A percentile compares a stretch with the other conserved stretches of the same genome.
phyloP scores from a whole-genome alignment of 2,113 vertebrate species.

The Corythornis madagascariensis region DNA sequence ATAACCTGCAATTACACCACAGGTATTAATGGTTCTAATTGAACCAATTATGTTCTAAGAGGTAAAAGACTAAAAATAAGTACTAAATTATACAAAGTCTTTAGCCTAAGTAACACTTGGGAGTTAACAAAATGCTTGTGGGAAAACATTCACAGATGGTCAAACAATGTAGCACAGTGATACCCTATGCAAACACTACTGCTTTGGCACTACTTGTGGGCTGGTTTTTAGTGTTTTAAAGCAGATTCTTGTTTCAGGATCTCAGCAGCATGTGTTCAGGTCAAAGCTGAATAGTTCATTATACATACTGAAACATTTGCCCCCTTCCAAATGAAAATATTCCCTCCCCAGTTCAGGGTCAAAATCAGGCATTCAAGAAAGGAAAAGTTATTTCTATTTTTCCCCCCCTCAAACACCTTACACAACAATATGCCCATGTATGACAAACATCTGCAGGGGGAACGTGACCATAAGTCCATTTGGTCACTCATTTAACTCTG shows the following conservation, averaged over 20 bases:
- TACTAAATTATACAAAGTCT: constrained; percentile 6
- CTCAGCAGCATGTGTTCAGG: not conserved
- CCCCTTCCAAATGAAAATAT: not conserved
- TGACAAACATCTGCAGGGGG: not conserved
- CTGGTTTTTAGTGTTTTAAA: not conserved
- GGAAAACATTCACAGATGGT: constrained; percentile 14
- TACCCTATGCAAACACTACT: not conserved
- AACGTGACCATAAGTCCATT: not conserved
- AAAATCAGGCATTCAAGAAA: not conserved
- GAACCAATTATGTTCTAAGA: constrained; percentile 35
- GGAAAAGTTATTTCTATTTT: not conserved
- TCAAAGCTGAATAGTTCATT: not conserved
- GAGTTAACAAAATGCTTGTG: constrained; percentile 45
- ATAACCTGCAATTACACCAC: constrained; percentile 45
- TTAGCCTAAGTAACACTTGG: constrained; percentile 20
- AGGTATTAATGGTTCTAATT: constrained; percentile 59
- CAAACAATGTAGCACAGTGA: not conserved
- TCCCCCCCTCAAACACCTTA: not conserved
- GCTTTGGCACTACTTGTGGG: not conserved
- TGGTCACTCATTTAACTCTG: not conserved
- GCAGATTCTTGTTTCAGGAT: not conserved
- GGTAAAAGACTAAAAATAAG: constrained; percentile 48
- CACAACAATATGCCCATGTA: not conserved
- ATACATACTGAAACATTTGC: not conserved
- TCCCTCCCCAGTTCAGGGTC: not conserved